Percentiles rank a stretch among this genome's conserved stretches.
Evolutionary conservation across 2,113 vertebrate genomes (phyloP).

Genomic region (Syrmaticus mikado): DNA sequence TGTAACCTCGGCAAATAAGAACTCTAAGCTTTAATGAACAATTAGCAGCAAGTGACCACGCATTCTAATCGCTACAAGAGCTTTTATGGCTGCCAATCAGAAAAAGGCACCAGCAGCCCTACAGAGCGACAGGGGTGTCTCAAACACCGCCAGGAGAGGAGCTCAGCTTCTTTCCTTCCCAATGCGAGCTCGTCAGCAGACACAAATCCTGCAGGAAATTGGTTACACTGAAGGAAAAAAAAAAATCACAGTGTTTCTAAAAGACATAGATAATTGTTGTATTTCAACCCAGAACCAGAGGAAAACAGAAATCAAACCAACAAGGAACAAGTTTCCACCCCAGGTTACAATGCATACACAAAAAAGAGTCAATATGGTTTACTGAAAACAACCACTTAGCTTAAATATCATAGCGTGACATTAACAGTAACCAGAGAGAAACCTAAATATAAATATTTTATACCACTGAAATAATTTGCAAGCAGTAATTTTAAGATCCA

Average conservation of each 20-base stretch:
- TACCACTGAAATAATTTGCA: neutral
- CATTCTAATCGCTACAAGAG: conserved; percentile 21
- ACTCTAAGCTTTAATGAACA: conserved; percentile 15
- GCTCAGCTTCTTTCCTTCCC: neutral
- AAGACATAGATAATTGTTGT: neutral
- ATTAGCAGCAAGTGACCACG: conserved; percentile 35
- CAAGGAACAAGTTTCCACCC: neutral
- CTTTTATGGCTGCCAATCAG: neutral
- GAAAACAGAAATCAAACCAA: neutral
- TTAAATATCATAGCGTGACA: neutral
- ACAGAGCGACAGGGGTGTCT: neutral
- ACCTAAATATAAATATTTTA: conserved; percentile 1
- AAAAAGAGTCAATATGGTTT: neutral
- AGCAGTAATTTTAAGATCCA: neutral
- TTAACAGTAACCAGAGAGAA: neutral
- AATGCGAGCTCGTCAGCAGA: neutral
- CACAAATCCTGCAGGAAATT: neutral
- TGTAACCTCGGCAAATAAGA: conserved; percentile 21
- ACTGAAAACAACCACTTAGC: neutral
- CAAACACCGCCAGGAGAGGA: neutral
- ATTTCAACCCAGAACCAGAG: neutral
- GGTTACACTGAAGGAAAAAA: neutral
- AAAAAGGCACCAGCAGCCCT: neutral
- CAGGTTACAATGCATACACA: neutral
- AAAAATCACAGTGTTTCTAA: neutral